Percentiles rank a stretch among this genome's conserved stretches.
These are phyloP conservation scores for Carassius gibelio DNA, from an alignment of 2,113 vertebrate genomes.

Conservation along the genomic window DNA sequence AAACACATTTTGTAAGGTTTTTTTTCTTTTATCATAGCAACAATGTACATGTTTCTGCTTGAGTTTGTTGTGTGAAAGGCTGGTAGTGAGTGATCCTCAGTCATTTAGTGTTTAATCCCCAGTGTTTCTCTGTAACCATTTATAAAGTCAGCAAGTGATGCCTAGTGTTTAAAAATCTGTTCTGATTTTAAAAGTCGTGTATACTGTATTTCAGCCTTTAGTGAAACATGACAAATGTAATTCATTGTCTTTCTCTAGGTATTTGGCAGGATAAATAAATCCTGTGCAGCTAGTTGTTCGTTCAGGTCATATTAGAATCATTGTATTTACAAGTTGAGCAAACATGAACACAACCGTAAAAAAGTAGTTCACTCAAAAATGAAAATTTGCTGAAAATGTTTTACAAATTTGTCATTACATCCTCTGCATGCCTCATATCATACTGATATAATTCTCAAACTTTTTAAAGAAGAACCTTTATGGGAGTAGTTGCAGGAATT, in stretches of 20 bases:
- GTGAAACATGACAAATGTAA: background rate
- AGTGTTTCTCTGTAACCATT: background rate
- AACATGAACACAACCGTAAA: background rate
- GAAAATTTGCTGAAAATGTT: too few relatives aligned
- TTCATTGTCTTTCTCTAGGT: background rate
- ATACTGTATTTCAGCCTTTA: background rate
- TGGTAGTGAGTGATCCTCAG: background rate
- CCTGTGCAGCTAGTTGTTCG: background rate
- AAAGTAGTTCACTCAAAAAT: too few relatives aligned
- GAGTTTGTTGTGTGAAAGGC: background rate
- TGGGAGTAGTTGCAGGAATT: too few relatives aligned
- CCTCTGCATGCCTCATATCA: background rate
- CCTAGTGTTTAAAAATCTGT: background rate
- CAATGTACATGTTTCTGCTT: background rate
- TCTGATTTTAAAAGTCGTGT: background rate
- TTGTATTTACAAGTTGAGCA: background rate
- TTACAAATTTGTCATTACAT: too few relatives aligned
- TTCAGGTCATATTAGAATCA: background rate
- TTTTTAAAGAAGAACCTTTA: too few relatives aligned
- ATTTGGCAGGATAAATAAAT: background rate
- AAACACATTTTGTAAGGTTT: background rate
- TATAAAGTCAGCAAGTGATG: background rate
- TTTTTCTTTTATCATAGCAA: too few relatives aligned
- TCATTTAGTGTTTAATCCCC: background rate
- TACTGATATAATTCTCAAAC: too few relatives aligned